phyloP scores from a whole-genome alignment of 2,797 vertebrate species.

The Mus spretus region DNA sequence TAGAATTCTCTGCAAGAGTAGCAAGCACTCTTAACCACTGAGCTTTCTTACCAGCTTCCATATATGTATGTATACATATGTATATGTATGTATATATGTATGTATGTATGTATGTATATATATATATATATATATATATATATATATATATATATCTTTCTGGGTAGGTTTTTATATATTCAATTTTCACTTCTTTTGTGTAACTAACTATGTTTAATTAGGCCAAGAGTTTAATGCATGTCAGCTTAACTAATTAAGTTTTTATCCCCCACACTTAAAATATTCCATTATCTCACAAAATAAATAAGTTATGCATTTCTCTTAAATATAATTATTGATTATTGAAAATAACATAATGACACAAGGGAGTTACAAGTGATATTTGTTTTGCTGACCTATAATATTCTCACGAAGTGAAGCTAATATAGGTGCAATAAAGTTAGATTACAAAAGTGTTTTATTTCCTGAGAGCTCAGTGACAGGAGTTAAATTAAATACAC shows the following conservation, averaged over 20 bases:
- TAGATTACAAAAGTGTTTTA: slow-evolving; percentile 66
- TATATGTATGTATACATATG: neutral
- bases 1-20: neutral
- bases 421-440: slow-evolving; percentile 51
- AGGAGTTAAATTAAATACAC: slow-evolving; percentile 73
- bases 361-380: neutral
- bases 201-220: slow-evolving; percentile 64
- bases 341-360: slow-evolving; percentile 45
- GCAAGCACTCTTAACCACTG: neutral
- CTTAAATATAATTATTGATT: slow-evolving; percentile 64
- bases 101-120: too few species aligned
- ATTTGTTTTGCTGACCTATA: slow-evolving; percentile 66
- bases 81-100: too few species aligned
- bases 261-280: slow-evolving; percentile 55
- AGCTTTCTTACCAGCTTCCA: too few species aligned
- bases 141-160: neutral
- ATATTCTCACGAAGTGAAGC: slow-evolving; percentile 55
- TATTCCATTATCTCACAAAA: slow-evolving; percentile 58
- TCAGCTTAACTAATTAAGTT: slow-evolving; percentile 61
- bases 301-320: neutral
- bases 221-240: slow-evolving; percentile 46
- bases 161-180: slow-evolving; percentile 55
- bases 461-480: slow-evolving; percentile 52
- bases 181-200: slow-evolving; percentile 64
- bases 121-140: too few species aligned